A percentile compares a stretch with the other conserved stretches of the same genome.
Evolutionary conservation across 2,888 invertebrate genomes (phyloP).

Genomic region (Merodon equestris): DNA sequence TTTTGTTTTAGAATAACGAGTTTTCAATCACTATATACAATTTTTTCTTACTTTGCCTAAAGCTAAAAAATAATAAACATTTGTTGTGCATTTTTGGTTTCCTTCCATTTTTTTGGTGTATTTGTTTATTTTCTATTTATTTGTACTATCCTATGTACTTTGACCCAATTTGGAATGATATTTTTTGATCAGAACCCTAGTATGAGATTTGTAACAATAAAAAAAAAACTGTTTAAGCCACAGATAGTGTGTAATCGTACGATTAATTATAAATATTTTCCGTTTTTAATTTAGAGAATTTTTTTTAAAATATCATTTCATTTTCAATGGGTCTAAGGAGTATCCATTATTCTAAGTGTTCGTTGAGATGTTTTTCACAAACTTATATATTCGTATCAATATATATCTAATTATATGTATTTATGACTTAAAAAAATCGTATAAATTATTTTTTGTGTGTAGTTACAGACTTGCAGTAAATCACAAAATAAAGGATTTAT

Average conservation of each 20-base stretch:
- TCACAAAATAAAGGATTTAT: conserved; percentile 17
- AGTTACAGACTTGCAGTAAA: conserved; percentile 25
- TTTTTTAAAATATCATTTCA: conserved; percentile 71
- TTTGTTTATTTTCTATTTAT: conserved; percentile 69
- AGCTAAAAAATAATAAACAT: too few species aligned
- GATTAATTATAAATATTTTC: conserved; percentile 22
- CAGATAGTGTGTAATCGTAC: conserved; percentile 70
- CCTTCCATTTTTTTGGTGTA: conserved; percentile 55
- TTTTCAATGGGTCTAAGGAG: conserved; percentile 70
- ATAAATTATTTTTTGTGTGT: conserved; percentile 27
- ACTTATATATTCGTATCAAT: conserved; percentile 59
- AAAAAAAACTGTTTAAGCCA: conserved; percentile 11
- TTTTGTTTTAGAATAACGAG: too few species aligned
- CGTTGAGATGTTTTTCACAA: conserved; percentile 57
- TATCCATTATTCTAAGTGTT: conserved; percentile 62
- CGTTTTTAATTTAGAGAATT: too few species aligned
- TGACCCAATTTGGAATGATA: conserved; percentile 79
- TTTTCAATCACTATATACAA: conserved; percentile 52
- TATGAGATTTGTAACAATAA: conserved; percentile 1
- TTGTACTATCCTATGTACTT: conserved; percentile 70
- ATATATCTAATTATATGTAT: conserved; percentile 17
- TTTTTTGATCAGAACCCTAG: conserved; percentile 76
- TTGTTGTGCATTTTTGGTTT: too few species aligned
- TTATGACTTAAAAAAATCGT: conserved; percentile 15
- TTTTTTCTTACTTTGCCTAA: conserved; percentile 68